These are phyloP conservation scores for Bradypodion ventrale DNA, from an alignment of 2,797 vertebrate species.

Conservation along the genomic window DNA sequence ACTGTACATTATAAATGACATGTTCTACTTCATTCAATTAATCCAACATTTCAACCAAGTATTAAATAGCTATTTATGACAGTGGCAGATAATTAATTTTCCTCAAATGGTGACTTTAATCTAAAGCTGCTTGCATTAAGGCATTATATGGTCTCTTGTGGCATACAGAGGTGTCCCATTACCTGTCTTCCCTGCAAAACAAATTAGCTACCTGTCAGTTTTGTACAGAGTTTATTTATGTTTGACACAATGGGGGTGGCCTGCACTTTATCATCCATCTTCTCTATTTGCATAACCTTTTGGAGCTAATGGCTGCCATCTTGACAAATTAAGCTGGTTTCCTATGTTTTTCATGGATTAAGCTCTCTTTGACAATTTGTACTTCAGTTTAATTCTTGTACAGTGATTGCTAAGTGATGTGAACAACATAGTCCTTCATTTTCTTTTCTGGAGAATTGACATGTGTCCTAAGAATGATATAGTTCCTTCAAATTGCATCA, in stretches of 20 bases:
- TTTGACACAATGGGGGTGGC: constrained; percentile 68
- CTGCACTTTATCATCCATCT: constrained; percentile 76
- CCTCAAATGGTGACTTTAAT: constrained; percentile 28
- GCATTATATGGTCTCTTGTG: constrained; percentile 43
- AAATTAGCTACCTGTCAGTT: constrained; percentile 66
- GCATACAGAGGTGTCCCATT: constrained; percentile 62
- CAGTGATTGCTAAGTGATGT: constrained; percentile 59
- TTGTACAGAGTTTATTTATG: constrained; percentile 67
- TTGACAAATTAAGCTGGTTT: constrained; percentile 77
- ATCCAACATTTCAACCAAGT: constrained; percentile 26
- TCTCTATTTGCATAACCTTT: constrained; percentile 77
- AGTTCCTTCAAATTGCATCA: constrained; percentile 4
- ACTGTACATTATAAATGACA: constrained; percentile 50
- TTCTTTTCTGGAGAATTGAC: constrained; percentile 43
- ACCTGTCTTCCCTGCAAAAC: constrained; percentile 64
- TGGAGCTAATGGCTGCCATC: constrained; percentile 73
- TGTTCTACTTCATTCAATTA: constrained; percentile 26
- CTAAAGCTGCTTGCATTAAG: constrained; percentile 36
- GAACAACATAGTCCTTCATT: constrained; percentile 58
- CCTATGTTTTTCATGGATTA: constrained; percentile 74
- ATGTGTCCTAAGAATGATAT: neutral
- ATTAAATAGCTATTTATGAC: constrained; percentile 38
- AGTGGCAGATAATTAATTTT: constrained; percentile 27
- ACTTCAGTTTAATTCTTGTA: constrained; percentile 64
- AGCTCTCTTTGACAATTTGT: constrained; percentile 63